Conservation (phyloP, 2,113 vertebrate species). For the Symphodus melops region DNA sequence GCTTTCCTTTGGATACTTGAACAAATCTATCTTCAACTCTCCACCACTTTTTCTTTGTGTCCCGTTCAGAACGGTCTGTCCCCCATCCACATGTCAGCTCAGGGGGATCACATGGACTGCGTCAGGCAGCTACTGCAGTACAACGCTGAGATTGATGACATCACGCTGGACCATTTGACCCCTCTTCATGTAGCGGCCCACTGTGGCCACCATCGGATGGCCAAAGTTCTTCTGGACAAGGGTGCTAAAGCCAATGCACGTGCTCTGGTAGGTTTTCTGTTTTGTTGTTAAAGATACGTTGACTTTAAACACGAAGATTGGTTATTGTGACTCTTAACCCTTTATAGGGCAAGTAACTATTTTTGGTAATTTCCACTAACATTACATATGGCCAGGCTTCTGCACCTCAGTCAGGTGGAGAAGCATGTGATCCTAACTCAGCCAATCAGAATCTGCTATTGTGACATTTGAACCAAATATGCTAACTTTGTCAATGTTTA, state of each 20-base stretch:
- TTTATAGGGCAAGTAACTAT: too few species aligned
- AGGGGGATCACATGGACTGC: constrained; percentile 97
- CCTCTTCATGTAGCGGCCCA: constrained; percentile 97
- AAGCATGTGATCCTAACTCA: too few species aligned
- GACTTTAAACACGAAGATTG: neutral
- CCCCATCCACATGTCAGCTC: constrained; percentile 98
- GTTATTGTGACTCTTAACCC: neutral
- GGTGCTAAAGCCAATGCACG: constrained; percentile 96
- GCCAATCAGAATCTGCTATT: too few species aligned
- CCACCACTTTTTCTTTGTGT: neutral
- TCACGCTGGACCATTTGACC: constrained; percentile 96
- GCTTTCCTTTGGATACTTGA: neutral
- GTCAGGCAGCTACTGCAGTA: constrained; percentile 94
- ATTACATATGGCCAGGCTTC: too few species aligned
- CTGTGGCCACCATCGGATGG: constrained; percentile 96
- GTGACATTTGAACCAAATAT: too few species aligned
- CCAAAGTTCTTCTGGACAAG: constrained; percentile 95
- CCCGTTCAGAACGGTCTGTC: constrained; percentile 91
- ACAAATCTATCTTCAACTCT: constrained; percentile 1
- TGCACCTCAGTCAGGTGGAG: too few species aligned
- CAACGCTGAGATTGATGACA: constrained; percentile 94
- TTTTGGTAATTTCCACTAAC: too few species aligned
- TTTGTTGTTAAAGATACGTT: neutral
- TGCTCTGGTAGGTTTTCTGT: constrained; percentile 83
- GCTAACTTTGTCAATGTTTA: too few species aligned